Base-by-base conservation (phyloP, 2,797 vertebrate genomes). In the Stomatorhinus walkeri region DNA sequence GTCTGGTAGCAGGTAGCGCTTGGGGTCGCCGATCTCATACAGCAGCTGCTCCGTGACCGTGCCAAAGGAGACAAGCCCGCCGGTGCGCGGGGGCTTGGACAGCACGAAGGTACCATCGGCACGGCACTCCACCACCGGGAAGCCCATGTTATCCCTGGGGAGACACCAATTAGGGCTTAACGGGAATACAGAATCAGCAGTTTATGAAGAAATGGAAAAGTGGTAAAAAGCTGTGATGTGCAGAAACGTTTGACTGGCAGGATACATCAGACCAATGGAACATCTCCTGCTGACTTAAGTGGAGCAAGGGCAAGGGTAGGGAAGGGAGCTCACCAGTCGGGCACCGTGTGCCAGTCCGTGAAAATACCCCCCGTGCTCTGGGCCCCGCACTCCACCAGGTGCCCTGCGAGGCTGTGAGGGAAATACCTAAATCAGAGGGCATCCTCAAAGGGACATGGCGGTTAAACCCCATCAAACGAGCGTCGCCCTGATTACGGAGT, bases 281-380 rank as follows among this genome's bases (percentile, higher is more conserved):
- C 43, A 83, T 46, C 10, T 43, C 36, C 40, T 61, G 56, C n/a
- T 61, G 56, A 24, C 36, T 12, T 19, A 40, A 46, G 79, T 0
- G 2, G 79, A 2, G 49, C 3, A 14, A 46, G 24, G 28, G 48
- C 9, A 32, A 1, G 2, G 3, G 16, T 32, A 16, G 36, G 32
- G 32, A 49, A 48, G 2, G 0, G 43, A n/a, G 5, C 95, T 92
- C 93, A 98, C 97, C 96, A 97, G 93, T 97, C 93, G 1, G 96
- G 95, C 46, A 97, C 96, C 5, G 87, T 90, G 90, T 97, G 95
- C 96, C 96, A 98, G 28, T 97, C 96, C 0, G 96, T 97, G 93
- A 97, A 97, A 94, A 97, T 96, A 22, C 97, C 97, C 24, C 96
- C 97, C 0, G 96, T 98, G 83, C 95, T 96, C 16, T 98, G 97